Evolutionary conservation across 2,113 vertebrate species (phyloP), one percentile per base, ranked within the genome.

Genomic region (Coracopsis vasa): DNA sequence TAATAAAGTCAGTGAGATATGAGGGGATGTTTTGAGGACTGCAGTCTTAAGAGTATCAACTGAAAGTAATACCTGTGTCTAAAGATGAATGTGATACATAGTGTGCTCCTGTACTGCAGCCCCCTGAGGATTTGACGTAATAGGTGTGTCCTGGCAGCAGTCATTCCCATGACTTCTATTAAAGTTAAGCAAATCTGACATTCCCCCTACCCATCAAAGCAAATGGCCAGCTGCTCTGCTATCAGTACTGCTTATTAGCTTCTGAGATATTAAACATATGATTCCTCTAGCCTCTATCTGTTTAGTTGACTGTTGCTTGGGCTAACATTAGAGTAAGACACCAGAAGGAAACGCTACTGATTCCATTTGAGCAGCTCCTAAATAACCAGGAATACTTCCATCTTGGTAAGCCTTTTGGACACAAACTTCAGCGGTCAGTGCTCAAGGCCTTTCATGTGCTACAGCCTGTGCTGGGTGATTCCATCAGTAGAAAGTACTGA

Each of bases 401-500:
- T 39, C 45, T n/a, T n/a, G 27, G 7, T 48, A 54, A 48, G 25
- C 28, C 17, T 12, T 27, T 35, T 0, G 0, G 23, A 51, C 15
- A 20, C 35, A 41, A 44, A 28, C 15, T 37, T 84, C 73, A 79
- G 21, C 14, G n/a, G 25, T 56, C 33, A 42, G 29, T 1, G 2
- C 37, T 53, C 27, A 27, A 73, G 25, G 13, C 27, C 20, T 45
- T 44, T 41, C 28, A 39, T 16, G 7, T 74, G 13, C 13, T 28
- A 15, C 0, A 1, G 37, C 9, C 24, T 69, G 14, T 54, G n/a
- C 48, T 69, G 61, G 48, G 45, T n/a, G 1, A 1, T 41, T 64
- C 54, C 15, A 41, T 21, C 42, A 47, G 9, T 5, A 24, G 3
- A 13, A 29, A 25, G 13, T 33, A 51, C 21, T 21, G 29, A 56